Evolutionary conservation across 2,888 invertebrate genomes (phyloP), one percentile per base, ranked within the genome.

Genomic region (Isotomurus palustris): DNA sequence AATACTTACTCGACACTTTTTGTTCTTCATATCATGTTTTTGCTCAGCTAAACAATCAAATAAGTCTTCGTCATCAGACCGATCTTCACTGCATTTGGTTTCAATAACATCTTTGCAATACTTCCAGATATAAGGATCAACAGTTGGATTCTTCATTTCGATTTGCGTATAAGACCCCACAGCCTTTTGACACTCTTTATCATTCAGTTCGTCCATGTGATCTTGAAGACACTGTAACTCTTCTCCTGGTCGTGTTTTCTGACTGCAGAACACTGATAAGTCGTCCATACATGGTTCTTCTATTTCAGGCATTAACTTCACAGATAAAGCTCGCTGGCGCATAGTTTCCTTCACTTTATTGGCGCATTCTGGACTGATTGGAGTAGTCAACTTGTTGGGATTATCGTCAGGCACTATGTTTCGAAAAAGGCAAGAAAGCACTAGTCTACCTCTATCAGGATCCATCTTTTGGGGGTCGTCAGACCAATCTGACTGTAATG

Each of bases 211-310:
- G 61, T 87, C 87, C 51, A 90, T 78, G 75, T 88, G 86, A 67
- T 85, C 86, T 76, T 97, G 96, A 47, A 97, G 81, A 73, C 97
- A 99, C 57, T 83, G 78, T 79, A 96, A 88, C 80, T 99, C 97
- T 75, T 91, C 88, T 25, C 92, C 91, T 74, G 86, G 87, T 28
- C 84, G 86, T n/a, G 86, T 85, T 74, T 88, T 87, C 67, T 88
- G 86, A 58, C 84, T 86, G 75, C 99, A 99, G 70, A 83, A 80
- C 58, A 81, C 80, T 0, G 89, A 87, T 21, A 99, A 80, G 72
- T 96, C 94, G 62, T 84, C 83, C 22, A 97, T 79, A 74, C 99
- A 99, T 35, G 81, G 82, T 71, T 88, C 87, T 77, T 96, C 96
- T 47, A 99, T 86, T 76, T 94, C 91, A 1, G 97, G 97, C 72